These are phyloP conservation scores for Melanotus villosus DNA, from an alignment of 2,888 invertebrate genomes.

Conservation along the genomic window DNA sequence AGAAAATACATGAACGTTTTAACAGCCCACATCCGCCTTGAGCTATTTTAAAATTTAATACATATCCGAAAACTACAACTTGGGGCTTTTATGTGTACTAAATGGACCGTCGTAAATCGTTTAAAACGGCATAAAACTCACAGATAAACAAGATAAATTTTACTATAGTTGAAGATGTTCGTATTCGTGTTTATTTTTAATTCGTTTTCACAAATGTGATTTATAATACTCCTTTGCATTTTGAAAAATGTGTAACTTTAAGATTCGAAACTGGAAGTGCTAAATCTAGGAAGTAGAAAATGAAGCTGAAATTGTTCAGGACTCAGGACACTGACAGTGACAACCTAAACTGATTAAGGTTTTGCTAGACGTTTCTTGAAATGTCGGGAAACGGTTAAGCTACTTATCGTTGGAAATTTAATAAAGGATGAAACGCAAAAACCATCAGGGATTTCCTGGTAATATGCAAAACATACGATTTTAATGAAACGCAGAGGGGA, in stretches of 20 bases:
- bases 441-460: background rate
- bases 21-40: too few relatives aligned
- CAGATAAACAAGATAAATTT: too few relatives aligned
- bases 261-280: too few relatives aligned
- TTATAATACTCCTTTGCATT: too few relatives aligned
- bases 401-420: constrained; percentile 22
- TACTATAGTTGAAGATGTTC: too few relatives aligned
- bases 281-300: background rate
- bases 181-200: too few relatives aligned
- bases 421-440: constrained; percentile 4
- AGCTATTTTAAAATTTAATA: constrained; percentile 1
- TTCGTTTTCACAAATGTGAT: too few relatives aligned
- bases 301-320: constrained; percentile 12
- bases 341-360: constrained; percentile 15
- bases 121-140: background rate
- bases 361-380: constrained; percentile 14
- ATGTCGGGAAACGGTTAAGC: constrained; percentile 13
- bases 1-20: too few relatives aligned
- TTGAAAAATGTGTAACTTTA: too few relatives aligned
- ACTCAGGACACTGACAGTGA: background rate
- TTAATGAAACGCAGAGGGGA: background rate
- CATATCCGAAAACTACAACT: background rate
- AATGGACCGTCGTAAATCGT: background rate
- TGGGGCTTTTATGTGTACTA: background rate
- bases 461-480: background rate